Evolutionary conservation across 2,888 invertebrate genomes (phyloP), one percentile per base, ranked within the genome.

Genomic region (Rhaphigaster nebulosa): DNA sequence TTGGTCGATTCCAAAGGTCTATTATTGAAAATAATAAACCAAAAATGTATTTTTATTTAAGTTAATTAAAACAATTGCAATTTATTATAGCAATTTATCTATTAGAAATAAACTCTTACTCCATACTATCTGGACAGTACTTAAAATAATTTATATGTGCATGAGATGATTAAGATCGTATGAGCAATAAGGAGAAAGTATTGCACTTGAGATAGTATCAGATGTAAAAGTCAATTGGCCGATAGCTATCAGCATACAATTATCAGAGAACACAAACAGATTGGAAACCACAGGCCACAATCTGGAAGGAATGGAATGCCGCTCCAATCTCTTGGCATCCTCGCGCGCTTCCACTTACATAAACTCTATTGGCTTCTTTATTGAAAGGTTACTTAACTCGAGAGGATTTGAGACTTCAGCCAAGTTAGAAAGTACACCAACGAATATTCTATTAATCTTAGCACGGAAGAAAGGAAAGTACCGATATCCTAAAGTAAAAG

Each of bases 401-500:
- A 4, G 15, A n/a, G 65, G 29, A n/a, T n/a, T 60, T 12, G 29
- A 65, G 29, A 6, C 29, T 65, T 65, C 13, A 6, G 29, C 29
- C n/a, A 65, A 29, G 18, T 65, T 65, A 65, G 65, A 65, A 65
- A 65, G 65, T 65, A 29, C 65, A 5, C 2, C 29, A 65, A 5
- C n/a, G 10, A n/a, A n/a, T n/a, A 60, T 60, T 13, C 60, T 12
- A 60, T 29, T 65, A 15, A 29, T 29, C 60, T 60, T 60, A 60
- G 60, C 60, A 60, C 60, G 60, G 26, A 29, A 65, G 65, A 65
- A 29, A 65, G 10, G 29, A 29, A 29, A 65, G 65, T 12, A 60
- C 29, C 1, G 0, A 12, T 13, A 13, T 15, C 20, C 0, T 10
- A n/a, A n/a, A n/a, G 12, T n/a, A n/a, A 60, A n/a, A 0, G 10